Evolutionary conservation across 2,888 invertebrate genomes (phyloP), one percentile per base, ranked within the genome.

Genomic region (Hirtodrosophila alboralis): DNA sequence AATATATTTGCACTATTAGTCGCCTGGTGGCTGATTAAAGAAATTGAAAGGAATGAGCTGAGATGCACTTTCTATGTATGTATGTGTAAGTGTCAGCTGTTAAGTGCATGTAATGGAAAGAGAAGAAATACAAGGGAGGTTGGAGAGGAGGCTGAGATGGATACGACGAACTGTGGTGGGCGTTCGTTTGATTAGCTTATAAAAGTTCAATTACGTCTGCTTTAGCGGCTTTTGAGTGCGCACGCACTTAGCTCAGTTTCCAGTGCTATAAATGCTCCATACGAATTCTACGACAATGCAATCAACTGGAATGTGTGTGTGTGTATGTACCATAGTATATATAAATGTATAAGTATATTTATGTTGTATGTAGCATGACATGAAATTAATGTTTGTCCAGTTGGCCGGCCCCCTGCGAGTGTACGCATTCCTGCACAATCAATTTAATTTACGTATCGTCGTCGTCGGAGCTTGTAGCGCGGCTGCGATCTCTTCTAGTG

Each of bases 371-470:
- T 54, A 33, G 48, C 45, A 57, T 74, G 68, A 76, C 65, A 54
- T 73, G 48, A 84, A 84, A 84, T 84, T 81, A 81, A 75, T 84
- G 84, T 84, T 86, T 81, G 84, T 84, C 84, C 84, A 75, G 73
- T 69, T 76, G 72, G 70, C 52, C 71, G 52, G 61, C 54, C 48
- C 44, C 51, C 43, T 37, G 44, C 67, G 64, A 74, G 62, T 70
- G 79, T 69, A 76, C 80, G 84, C 81, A 83, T 83, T 83, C 85
- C 81, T 75, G 63, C 64, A 59, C 80, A 80, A 80, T 86, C 81
- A 83, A 86, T 83, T 83, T 85, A 81, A 86, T 78, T 86, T 81
- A 86, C 86, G 81, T 84, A 60, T 76, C 60, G 59, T 59, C 69
- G 47, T 76, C 60, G 59, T 59, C 69, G 47, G 74, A 16, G 47